These are phyloP conservation scores for Brachyopa scutellaris DNA, from an alignment of 2,888 invertebrate species.

Conservation along the genomic window DNA sequence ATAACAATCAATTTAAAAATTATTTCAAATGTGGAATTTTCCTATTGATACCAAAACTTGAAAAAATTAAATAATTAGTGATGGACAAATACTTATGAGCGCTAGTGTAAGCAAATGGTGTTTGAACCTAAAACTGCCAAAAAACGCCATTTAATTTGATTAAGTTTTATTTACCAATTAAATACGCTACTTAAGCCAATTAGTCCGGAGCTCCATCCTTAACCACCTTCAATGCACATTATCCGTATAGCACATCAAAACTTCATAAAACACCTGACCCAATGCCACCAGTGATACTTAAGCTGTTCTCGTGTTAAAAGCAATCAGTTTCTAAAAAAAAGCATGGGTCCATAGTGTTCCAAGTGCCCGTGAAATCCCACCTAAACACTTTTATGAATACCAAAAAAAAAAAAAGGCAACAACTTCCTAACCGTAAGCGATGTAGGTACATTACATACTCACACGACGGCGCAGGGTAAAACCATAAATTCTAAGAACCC, in stretches of 20 bases:
- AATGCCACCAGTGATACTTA: not conserved
- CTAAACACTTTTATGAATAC: slow-evolving; percentile 53
- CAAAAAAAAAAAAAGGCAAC: slow-evolving; percentile 11
- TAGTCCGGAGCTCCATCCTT: not conserved
- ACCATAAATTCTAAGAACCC: slow-evolving; percentile 42
- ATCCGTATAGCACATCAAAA: not conserved
- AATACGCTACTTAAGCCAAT: too few relatives aligned
- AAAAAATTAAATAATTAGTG: too few relatives aligned
- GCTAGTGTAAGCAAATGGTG: too few relatives aligned
- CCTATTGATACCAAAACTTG: too few relatives aligned
- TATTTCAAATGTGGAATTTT: too few relatives aligned
- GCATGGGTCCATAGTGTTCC: slow-evolving; percentile 18
- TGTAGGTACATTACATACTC: too few relatives aligned
- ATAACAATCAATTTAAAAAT: too few relatives aligned
- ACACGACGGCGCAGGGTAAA: not conserved
- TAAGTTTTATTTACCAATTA: too few relatives aligned
- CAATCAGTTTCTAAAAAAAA: slow-evolving; percentile 20
- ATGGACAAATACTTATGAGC: too few relatives aligned
- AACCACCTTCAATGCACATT: not conserved
- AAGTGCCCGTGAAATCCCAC: slow-evolving; percentile 26
- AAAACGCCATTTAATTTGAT: too few relatives aligned
- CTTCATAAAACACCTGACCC: slow-evolving; percentile 11
- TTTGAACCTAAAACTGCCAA: too few relatives aligned
- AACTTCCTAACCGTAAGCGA: not conserved
- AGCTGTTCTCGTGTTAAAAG: slow-evolving; percentile 7